Evolutionary conservation across 2,888 invertebrate species (phyloP).

Genomic region (Trissolcus brochymenae): DNA sequence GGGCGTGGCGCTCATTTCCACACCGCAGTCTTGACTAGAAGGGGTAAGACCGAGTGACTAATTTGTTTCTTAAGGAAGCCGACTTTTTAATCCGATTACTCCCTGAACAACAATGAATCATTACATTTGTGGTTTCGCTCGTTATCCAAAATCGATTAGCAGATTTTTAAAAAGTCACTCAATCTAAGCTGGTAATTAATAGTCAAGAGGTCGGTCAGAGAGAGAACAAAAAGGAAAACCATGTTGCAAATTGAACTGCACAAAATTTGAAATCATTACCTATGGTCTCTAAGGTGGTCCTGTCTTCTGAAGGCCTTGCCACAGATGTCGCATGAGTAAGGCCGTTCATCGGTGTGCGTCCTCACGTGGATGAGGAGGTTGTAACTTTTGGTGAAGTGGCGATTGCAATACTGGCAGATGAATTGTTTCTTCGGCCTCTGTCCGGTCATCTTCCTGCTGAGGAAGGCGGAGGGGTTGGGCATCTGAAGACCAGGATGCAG

Average conservation of each 20-base stretch:
- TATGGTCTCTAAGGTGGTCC: constrained; percentile 94
- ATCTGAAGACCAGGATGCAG: constrained; percentile 66
- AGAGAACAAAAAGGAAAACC: too few relatives aligned
- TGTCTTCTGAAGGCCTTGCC: constrained; percentile 98
- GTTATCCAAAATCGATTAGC: too few relatives aligned
- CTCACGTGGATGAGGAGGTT: constrained; percentile 96
- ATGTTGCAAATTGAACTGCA: too few relatives aligned
- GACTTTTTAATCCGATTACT: constrained; percentile 8
- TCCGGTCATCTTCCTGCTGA: constrained; percentile 85
- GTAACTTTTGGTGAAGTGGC: constrained; percentile 98
- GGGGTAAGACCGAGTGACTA: constrained; percentile 15
- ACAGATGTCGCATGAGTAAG: constrained; percentile 98
- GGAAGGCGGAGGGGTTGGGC: constrained; percentile 77
- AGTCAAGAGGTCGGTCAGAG: too few relatives aligned
- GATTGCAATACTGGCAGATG: constrained; percentile 97
- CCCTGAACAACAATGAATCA: constrained; percentile 20
- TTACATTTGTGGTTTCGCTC: too few relatives aligned
- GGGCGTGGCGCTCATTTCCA: not conserved
- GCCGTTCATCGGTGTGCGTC: constrained; percentile 98
- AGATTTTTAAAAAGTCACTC: too few relatives aligned
- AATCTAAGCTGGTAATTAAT: constrained; percentile 62
- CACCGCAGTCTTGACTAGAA: not conserved
- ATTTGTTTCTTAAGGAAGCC: constrained; percentile 17
- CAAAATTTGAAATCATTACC: constrained; percentile 79
- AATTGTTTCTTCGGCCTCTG: constrained; percentile 97